phyloP scores from a whole-genome alignment of 2,113 vertebrate genomes.

The Syrrhaptes paradoxus region DNA sequence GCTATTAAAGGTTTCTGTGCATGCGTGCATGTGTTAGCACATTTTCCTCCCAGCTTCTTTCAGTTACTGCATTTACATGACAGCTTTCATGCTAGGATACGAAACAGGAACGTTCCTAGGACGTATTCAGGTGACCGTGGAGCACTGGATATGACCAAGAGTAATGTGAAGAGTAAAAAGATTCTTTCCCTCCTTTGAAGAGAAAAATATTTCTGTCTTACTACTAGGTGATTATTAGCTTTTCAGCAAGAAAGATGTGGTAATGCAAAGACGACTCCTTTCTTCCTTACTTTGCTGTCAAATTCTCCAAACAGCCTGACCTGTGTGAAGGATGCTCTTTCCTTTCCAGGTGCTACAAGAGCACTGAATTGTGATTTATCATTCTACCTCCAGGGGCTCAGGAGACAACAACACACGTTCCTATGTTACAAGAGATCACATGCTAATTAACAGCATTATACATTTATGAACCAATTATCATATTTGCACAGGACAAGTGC shows the following conservation, averaged over 20 bases:
- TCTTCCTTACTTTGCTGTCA: not conserved
- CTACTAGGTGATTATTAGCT: not conserved
- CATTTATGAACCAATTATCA: conserved; percentile 62
- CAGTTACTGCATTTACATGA: not conserved
- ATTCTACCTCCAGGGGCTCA: not conserved
- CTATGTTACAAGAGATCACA: conserved; percentile 20
- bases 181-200: not conserved
- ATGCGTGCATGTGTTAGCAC: not conserved
- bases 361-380: not conserved
- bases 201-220: not conserved
- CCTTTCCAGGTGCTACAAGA: not conserved
- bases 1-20: not conserved
- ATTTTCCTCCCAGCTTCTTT: not conserved
- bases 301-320: not conserved
- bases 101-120: not conserved
- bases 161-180: not conserved
- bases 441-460: conserved; percentile 57
- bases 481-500: conserved; percentile 52
- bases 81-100: not conserved
- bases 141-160: not conserved
- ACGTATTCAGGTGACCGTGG: not conserved
- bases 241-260: not conserved
- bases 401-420: not conserved
- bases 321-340: not conserved
- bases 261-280: not conserved